Conservation (phyloP, 2,888 invertebrate genomes). For the Phasia obesa region DNA sequence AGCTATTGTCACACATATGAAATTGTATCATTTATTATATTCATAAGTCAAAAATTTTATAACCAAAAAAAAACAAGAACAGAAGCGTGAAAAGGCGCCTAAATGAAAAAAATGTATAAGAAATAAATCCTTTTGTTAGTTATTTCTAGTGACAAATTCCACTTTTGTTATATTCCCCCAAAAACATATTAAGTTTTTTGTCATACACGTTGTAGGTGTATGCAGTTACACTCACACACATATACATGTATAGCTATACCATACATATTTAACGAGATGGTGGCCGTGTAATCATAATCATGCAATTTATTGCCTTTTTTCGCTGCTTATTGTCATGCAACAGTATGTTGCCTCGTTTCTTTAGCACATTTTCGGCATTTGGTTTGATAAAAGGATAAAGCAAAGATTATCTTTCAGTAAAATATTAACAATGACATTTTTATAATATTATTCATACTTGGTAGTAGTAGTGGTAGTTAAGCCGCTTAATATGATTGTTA, state of each 20-base stretch:
- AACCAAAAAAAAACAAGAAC: neutral
- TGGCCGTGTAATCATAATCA: conserved; percentile 48
- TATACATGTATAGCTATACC: neutral
- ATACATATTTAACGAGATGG: neutral
- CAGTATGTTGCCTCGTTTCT: conserved; percentile 43
- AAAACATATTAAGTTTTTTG: no score
- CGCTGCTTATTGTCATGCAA: conserved; percentile 66
- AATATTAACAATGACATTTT: conserved; percentile 25
- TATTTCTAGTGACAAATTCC: conserved; percentile 47
- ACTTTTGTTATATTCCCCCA: neutral
- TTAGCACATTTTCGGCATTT: conserved; percentile 7
- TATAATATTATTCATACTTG: conserved; percentile 14
- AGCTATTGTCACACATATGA: conserved; percentile 47
- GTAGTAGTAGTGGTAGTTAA: conserved; percentile 49
- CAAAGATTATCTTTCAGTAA: conserved; percentile 8
- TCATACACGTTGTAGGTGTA: no score
- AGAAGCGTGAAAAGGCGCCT: neutral
- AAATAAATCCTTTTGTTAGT: conserved; percentile 57
- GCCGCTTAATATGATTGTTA: conserved; percentile 66
- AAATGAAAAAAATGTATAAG: neutral
- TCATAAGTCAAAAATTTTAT: conserved; percentile 44
- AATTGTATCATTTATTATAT: conserved; percentile 56
- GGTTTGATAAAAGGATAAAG: conserved; percentile 9
- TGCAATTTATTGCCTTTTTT: conserved; percentile 63
- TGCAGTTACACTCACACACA: neutral